These are phyloP conservation scores for Allolobophora icterica DNA, from an alignment of 2,888 invertebrate genomes.

Conservation along the genomic window DNA sequence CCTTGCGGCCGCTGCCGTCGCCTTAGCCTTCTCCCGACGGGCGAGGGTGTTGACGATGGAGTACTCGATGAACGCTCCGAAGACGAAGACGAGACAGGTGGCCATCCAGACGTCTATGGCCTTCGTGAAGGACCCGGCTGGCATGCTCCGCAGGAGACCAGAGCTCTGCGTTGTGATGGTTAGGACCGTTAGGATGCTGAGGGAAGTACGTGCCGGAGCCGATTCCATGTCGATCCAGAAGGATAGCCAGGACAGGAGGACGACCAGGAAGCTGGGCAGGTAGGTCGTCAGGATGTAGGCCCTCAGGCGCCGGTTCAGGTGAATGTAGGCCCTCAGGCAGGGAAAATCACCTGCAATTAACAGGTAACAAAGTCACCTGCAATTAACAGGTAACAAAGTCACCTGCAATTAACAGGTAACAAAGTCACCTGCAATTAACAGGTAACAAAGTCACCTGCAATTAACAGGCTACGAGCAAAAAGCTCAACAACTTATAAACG, in stretches of 20 bases:
- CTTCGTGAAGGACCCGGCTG: conserved; percentile 41
- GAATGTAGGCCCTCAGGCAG: conserved; percentile 47
- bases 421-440: no score
- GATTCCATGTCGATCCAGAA: conserved; percentile 53
- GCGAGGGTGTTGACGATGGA: conserved; percentile 43
- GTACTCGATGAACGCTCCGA: conserved; percentile 44
- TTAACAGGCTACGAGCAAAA: no score
- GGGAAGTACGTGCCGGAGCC: conserved; percentile 50
- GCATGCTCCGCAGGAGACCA: conserved; percentile 31
- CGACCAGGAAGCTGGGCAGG: conserved; percentile 50
- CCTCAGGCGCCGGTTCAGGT: conserved; percentile 48
- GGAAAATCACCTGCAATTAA: conserved; percentile 47
- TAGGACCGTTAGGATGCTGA: conserved; percentile 50
- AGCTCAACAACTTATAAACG: no score
- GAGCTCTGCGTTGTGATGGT: conserved; percentile 48
- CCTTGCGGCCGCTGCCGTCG: neutral
- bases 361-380: neutral
- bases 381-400: no score
- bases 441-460: neutral
- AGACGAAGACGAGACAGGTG: conserved; percentile 43
- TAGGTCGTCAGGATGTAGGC: conserved; percentile 50
- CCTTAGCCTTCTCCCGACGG: conserved; percentile 24
- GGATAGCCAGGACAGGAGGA: conserved; percentile 51
- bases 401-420: conserved; percentile 44
- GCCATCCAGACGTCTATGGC: conserved; percentile 44